These are phyloP conservation scores for Delia radicum DNA, from an alignment of 1,140 invertebrate species.

Conservation along the genomic window DNA sequence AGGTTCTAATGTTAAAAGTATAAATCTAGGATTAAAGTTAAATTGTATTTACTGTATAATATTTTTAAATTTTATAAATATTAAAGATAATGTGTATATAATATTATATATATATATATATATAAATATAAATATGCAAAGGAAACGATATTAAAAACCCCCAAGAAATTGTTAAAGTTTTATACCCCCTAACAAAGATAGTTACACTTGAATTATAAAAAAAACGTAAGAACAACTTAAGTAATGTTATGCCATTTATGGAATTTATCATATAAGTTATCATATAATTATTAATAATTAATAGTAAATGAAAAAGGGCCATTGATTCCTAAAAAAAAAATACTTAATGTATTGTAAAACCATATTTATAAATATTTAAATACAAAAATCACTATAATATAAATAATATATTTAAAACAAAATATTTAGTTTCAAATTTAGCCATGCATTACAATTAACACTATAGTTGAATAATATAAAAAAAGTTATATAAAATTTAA, in stretches of 20 bases:
- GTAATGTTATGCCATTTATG: slow-evolving; percentile 10
- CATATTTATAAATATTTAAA: not conserved
- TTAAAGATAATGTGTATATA: too few species aligned
- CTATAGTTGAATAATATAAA: too few species aligned
- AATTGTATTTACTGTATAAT: not conserved
- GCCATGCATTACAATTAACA: too few species aligned
- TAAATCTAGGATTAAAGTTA: not conserved
- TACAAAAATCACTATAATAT: not conserved
- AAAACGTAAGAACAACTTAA: not conserved
- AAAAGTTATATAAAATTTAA: too few species aligned
- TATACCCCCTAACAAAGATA: not conserved
- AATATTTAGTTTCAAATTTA: too few species aligned
- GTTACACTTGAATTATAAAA: not conserved
- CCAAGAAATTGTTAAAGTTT: slow-evolving; percentile 16
- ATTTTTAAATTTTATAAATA: not conserved
- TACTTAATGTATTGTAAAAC: slow-evolving; percentile 16
- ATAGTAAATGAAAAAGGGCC: not conserved
- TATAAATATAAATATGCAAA: too few species aligned
- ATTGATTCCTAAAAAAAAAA: slow-evolving; percentile 24
- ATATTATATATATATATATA: too few species aligned
- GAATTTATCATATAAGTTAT: slow-evolving; percentile 5
- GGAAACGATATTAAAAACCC: too few species aligned
- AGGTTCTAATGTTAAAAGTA: not conserved
- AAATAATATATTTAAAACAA: not conserved
- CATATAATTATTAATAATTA: not conserved